Percentiles rank a stretch among this genome's conserved stretches.
These are phyloP conservation scores for Drosophila chauvacae DNA, from an alignment of 1,140 invertebrate genomes.

Conservation along the genomic window DNA sequence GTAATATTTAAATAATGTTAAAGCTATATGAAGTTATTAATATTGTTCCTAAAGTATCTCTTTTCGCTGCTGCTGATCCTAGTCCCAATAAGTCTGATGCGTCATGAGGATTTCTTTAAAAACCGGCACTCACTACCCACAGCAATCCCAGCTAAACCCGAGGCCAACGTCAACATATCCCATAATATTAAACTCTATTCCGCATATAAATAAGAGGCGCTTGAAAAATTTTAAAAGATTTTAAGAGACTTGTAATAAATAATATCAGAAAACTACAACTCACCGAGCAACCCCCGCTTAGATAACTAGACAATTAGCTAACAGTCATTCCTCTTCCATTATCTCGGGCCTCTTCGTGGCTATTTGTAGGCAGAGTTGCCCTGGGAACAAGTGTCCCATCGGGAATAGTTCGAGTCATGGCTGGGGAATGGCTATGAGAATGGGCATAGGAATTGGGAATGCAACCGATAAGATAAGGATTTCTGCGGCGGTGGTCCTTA, in stretches of 20 bases:
- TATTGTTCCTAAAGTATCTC: neutral
- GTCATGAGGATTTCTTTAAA: neutral
- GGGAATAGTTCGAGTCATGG: slow-evolving; percentile 60
- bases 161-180: neutral
- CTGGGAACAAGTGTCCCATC: slow-evolving; percentile 66
- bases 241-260: neutral
- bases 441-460: slow-evolving; percentile 26
- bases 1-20: neutral
- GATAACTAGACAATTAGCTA: slow-evolving; percentile 61
- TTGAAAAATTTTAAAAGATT: neutral
- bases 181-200: neutral
- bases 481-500: slow-evolving; percentile 57
- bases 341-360: slow-evolving; percentile 24
- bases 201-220: neutral
- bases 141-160: rapidly evolving
- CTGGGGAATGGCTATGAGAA: slow-evolving; percentile 7
- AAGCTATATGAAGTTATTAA: no score
- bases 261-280: neutral
- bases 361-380: slow-evolving; percentile 6
- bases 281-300: slow-evolving; percentile 18
- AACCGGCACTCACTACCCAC: rapidly evolving
- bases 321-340: slow-evolving; percentile 40
- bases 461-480: slow-evolving; percentile 66
- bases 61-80: neutral
- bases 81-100: neutral